Evolutionary conservation across 1,140 invertebrate genomes (phyloP).

Genomic region (Drosophila serrata): DNA sequence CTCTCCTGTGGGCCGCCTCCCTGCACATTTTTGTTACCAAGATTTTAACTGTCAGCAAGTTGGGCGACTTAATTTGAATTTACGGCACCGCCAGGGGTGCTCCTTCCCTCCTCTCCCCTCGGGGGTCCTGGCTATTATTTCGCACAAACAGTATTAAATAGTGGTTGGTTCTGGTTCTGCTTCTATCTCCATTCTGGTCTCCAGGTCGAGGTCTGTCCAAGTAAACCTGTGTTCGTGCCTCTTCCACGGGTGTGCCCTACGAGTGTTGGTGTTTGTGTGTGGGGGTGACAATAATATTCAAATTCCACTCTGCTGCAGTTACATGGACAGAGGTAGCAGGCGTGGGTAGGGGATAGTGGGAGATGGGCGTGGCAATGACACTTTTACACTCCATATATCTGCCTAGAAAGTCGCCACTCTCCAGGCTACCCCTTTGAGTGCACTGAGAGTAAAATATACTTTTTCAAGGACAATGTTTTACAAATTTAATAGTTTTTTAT

Average conservation of each 20-base stretch:
- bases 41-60: constrained; percentile 84
- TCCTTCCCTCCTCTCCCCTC: constrained; percentile 8
- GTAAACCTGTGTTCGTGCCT: constrained; percentile 47
- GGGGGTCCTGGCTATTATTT: constrained; percentile 68
- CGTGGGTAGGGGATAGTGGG: constrained; percentile 22
- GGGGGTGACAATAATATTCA: constrained; percentile 81
- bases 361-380: constrained; percentile 64
- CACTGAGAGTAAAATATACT: constrained; percentile 3
- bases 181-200: constrained; percentile 34
- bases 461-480: neutral
- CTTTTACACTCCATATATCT: constrained; percentile 74
- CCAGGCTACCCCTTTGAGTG: constrained; percentile 15
- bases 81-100: constrained; percentile 74
- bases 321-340: neutral
- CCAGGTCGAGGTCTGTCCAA: constrained; percentile 50
- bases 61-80: constrained; percentile 84
- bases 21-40: constrained; percentile 80
- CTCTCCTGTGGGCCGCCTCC: constrained; percentile 49
- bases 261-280: constrained; percentile 25
- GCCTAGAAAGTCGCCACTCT: constrained; percentile 62
- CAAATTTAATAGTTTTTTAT: neutral
- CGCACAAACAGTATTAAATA: constrained; percentile 80
- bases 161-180: constrained; percentile 31
- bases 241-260: constrained; percentile 11
- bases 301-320: constrained; percentile 67